Percentiles rank a stretch among this genome's conserved stretches.
phyloP scores from a whole-genome alignment of 1,140 invertebrate species.

The Sminthurides bifidus region DNA sequence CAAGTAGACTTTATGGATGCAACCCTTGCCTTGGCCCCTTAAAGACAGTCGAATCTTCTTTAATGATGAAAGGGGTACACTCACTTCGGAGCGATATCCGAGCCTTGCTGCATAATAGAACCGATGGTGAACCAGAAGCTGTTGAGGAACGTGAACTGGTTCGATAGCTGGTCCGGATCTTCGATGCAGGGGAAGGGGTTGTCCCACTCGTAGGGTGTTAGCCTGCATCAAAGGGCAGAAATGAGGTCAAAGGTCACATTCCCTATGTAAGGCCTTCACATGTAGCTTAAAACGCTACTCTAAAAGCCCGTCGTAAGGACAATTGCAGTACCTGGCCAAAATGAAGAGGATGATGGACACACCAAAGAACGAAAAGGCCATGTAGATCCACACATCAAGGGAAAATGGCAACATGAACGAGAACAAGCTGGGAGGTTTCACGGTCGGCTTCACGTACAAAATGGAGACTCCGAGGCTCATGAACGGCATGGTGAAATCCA shows the following conservation, averaged over 20 bases:
- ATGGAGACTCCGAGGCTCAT: slow-evolving; percentile 62
- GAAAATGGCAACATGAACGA: slow-evolving; percentile 88
- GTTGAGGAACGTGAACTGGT: slow-evolving; percentile 82
- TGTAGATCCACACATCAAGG: slow-evolving; percentile 90
- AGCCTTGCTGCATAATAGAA: slow-evolving; percentile 83
- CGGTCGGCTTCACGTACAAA: slow-evolving; percentile 79
- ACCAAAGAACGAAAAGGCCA: slow-evolving; percentile 84
- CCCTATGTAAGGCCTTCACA: too few species aligned
- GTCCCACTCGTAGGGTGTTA: slow-evolving; percentile 88
- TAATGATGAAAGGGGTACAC: slow-evolving; percentile 13
- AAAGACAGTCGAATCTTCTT: too few species aligned
- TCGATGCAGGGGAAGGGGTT: slow-evolving; percentile 71
- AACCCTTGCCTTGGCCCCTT: too few species aligned
- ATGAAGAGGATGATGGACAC: slow-evolving; percentile 85
- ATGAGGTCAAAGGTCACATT: too few species aligned
- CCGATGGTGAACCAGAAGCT: slow-evolving; percentile 93
- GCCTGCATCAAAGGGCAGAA: too few species aligned
- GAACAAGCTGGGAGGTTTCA: slow-evolving; percentile 81
- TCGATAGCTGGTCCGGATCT: slow-evolving; percentile 65
- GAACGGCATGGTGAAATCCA: slow-evolving; percentile 27
- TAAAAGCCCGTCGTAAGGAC: too few species aligned
- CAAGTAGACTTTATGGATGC: too few species aligned
- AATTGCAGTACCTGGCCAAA: too few species aligned
- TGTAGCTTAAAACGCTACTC: too few species aligned
- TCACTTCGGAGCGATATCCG: slow-evolving; percentile 70